phyloP scores from a whole-genome alignment of 2,888 invertebrate genomes.

The Scaptomyza caliginosa region DNA sequence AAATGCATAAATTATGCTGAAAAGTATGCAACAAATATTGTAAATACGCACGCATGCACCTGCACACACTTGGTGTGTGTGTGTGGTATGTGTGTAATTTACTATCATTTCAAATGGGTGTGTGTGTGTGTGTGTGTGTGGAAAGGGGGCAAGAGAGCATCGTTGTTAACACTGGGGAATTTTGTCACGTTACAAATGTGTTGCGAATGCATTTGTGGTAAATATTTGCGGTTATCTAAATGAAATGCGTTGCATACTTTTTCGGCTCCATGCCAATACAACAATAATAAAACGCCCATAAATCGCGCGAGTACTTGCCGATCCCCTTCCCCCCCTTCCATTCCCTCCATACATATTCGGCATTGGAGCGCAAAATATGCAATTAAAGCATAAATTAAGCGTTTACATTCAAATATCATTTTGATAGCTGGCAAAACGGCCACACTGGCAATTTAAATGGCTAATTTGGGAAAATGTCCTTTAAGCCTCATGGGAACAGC shows the following conservation, averaged over 20 bases:
- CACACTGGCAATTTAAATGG: slow-evolving; percentile 13
- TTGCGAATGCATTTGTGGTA: slow-evolving; percentile 67
- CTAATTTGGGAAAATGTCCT: too few relatives aligned
- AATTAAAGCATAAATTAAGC: slow-evolving; percentile 75
- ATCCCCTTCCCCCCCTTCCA: neutral
- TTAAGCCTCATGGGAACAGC: too few relatives aligned
- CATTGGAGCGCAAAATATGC: slow-evolving; percentile 63
- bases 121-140: neutral
- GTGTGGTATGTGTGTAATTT: slow-evolving; percentile 27
- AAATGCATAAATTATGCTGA: slow-evolving; percentile 61
- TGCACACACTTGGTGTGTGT: slow-evolving; percentile 13
- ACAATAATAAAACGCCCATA: slow-evolving; percentile 23
- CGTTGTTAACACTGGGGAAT: slow-evolving; percentile 20
- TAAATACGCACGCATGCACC: slow-evolving; percentile 22
- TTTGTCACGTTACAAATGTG: slow-evolving; percentile 58
- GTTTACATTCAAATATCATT: slow-evolving; percentile 48
- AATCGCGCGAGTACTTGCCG: slow-evolving; percentile 20
- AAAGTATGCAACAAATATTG: slow-evolving; percentile 53
- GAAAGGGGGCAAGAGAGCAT: neutral
- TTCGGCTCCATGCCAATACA: slow-evolving; percentile 17
- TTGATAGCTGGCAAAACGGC: slow-evolving; percentile 8
- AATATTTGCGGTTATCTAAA: slow-evolving; percentile 79
- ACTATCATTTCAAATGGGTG: slow-evolving; percentile 1
- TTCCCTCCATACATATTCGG: slow-evolving; percentile 19
- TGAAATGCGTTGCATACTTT: slow-evolving; percentile 71